These are phyloP conservation scores for Tipula helvola DNA, from an alignment of 2,888 invertebrate species.

Conservation along the genomic window DNA sequence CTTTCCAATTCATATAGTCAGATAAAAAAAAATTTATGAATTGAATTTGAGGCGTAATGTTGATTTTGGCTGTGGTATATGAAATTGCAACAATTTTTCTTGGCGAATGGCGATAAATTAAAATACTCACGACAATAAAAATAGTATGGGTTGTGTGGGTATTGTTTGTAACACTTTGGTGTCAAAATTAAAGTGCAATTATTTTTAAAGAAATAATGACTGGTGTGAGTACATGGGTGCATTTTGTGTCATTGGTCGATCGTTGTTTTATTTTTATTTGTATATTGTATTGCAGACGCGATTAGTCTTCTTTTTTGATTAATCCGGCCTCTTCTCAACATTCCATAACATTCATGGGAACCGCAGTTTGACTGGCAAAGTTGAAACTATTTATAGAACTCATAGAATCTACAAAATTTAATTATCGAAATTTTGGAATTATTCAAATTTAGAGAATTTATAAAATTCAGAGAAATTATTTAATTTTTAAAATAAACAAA, in stretches of 20 bases:
- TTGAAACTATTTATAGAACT: too few species aligned
- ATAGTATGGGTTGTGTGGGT: not conserved
- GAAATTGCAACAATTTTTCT: not conserved
- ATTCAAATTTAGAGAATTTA: too few species aligned
- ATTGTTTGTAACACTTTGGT: not conserved
- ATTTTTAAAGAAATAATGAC: not conserved
- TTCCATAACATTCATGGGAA: too few species aligned
- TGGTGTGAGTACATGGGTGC: not conserved
- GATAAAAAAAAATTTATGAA: not conserved
- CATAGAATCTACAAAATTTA: too few species aligned
- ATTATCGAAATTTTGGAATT: too few species aligned
- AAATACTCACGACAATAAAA: not conserved
- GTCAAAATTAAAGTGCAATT: not conserved
- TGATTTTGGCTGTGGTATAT: not conserved
- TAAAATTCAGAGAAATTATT: too few species aligned
- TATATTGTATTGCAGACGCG: too few species aligned
- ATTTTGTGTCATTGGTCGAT: not conserved
- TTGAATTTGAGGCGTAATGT: not conserved
- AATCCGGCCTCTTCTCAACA: too few species aligned
- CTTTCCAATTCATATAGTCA: not conserved
- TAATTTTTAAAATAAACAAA: too few species aligned
- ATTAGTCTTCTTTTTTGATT: too few species aligned
- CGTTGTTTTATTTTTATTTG: too few species aligned
- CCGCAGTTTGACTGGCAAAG: too few species aligned
- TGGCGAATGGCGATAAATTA: not conserved